phyloP scores from a whole-genome alignment of 37 sponge, comb jelly and placozoan genomes.

The Chondrilla cf. caribensis region DNA sequence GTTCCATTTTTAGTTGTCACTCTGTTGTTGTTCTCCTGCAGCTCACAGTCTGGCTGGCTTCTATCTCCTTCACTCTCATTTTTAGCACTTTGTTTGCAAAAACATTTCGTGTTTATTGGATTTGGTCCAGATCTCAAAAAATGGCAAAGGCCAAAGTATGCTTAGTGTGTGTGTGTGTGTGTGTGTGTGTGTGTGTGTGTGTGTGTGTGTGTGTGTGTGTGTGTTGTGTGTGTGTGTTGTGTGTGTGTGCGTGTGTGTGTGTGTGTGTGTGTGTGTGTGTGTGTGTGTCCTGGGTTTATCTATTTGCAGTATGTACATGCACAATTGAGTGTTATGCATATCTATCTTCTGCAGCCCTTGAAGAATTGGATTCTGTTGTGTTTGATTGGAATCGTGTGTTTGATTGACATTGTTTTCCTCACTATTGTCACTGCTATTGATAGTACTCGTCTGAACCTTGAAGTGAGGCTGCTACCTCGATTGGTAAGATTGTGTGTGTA shows the following conservation, averaged over 20 bases:
- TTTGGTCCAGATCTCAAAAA: constrained; percentile 37
- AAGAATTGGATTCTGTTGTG: constrained; percentile 10
- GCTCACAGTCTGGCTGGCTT: constrained; percentile 38
- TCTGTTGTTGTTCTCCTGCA: neutral
- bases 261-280: no score
- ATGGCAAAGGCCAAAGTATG: neutral
- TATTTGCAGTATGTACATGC: no score
- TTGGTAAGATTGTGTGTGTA: neutral
- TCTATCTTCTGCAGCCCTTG: neutral
- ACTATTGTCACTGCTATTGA: constrained; percentile 18
- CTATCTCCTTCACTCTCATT: constrained; percentile 47
- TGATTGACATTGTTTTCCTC: neutral
- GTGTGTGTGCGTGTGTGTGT: no score
- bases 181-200: no score
- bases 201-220: no score
- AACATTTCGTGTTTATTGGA: constrained; percentile 60
- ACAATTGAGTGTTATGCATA: neutral
- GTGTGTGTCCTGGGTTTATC: no score
- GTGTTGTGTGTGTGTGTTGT: no score
- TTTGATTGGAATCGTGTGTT: neutral
- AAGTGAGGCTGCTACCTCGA: neutral
- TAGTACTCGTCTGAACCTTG: neutral
- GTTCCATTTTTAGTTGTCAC: no score
- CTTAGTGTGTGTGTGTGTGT: neutral
- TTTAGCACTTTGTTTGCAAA: constrained; percentile 58